Evolutionary conservation across 2,113 vertebrate genomes (phyloP).

Genomic region (Paramormyrops kingsleyae): DNA sequence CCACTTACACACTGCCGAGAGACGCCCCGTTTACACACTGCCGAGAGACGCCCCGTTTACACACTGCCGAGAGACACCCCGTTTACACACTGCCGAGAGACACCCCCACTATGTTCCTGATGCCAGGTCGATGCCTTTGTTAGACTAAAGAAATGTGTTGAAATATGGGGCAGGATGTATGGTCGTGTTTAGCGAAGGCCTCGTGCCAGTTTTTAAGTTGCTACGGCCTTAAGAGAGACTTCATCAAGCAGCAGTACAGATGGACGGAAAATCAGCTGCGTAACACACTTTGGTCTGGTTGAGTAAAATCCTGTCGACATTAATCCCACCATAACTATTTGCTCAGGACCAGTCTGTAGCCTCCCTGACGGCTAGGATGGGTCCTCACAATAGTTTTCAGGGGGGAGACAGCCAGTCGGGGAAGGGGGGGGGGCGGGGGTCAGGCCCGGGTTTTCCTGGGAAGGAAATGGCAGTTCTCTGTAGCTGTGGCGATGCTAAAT

Average conservation of each 20-base stretch:
- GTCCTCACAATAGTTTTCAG: background rate
- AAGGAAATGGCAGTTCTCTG: constrained; percentile 19
- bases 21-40: background rate
- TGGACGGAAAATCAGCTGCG: background rate
- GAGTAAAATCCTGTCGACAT: background rate
- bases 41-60: background rate
- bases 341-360: background rate
- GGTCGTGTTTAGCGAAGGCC: background rate
- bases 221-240: background rate
- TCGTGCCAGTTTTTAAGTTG: background rate
- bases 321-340: background rate
- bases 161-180: background rate
- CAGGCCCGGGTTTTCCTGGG: constrained; percentile 47
- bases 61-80: background rate
- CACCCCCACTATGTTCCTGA: background rate
- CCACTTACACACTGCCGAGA: too few relatives aligned
- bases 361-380: background rate
- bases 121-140: background rate
- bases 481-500: constrained; percentile 39
- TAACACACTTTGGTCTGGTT: background rate
- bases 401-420: background rate
- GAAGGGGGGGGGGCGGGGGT: background rate
- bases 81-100: too few relatives aligned
- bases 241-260: background rate
- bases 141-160: background rate